Base-by-base conservation (phyloP, 1,140 invertebrate genomes). In the Sipha flava region DNA sequence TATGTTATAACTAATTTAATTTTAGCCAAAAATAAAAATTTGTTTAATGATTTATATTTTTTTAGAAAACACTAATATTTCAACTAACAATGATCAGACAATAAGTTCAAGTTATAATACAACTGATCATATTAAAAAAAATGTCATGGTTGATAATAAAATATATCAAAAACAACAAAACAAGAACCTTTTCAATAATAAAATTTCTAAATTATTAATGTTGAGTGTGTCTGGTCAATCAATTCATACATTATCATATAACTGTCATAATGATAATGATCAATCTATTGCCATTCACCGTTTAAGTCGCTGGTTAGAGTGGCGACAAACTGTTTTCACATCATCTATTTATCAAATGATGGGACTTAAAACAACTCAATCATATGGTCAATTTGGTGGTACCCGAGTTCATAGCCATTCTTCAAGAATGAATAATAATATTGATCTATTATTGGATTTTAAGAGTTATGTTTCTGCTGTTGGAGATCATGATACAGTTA, bases 371-470 rank as follows among this genome's bases (percentile, higher is more conserved):
- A 75, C 40, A 7, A 4, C 47, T 16, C 12, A 54, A 26, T 2
- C 26, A 4, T 73, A 72, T 49, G 26, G 26, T 9, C 14, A 26
- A 49, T 26, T 49, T 21, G 23, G n/a, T 34, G 31, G 16, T 5
- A 1, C 49, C 16, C 5, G 26, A 26, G 23, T 75, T 18, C 37
- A 14, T 14, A 34, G 12, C 10, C 72, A 77, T 12, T 57, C 14
- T 7, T 12, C 34, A 23, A 54, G 9, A 43, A n/a, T 21, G 12
- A 57, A 43, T n/a, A 75, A 37, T 34, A 57, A 40, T 14, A 3
- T 43, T n/a, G 73, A 77, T 18, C 2, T 59, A 18, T 57, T 77
- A 37, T 59, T 77, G 49, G 73, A 77, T 43, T 77, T 59, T 29
- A 40, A 57, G 4, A 43, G 23, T 43, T 77, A 77, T 43, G 49